phyloP scores from a whole-genome alignment of 2,797 vertebrate genomes.

The Gobio occitaniae region DNA sequence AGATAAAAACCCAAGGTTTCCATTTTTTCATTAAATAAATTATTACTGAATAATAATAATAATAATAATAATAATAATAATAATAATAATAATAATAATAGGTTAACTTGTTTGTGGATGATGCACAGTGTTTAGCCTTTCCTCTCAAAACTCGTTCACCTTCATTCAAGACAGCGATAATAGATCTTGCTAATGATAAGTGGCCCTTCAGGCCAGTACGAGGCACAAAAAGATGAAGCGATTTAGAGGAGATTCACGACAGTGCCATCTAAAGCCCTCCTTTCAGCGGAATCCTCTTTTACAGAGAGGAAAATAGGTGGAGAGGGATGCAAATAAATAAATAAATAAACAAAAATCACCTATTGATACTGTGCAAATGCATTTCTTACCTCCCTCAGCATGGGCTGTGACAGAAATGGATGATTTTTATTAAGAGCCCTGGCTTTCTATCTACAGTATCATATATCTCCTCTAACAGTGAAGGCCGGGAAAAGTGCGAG shows the following conservation, averaged over 20 bases:
- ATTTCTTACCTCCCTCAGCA: conserved; percentile 68
- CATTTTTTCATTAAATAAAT: not conserved
- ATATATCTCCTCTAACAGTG: conserved; percentile 74
- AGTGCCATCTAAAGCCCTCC: conserved; percentile 59
- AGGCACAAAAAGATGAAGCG: conserved; percentile 61
- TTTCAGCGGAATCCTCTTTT: conserved; percentile 67
- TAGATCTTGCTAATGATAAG: conserved; percentile 74
- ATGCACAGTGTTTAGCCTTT: conserved; percentile 19
- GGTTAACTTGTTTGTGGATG: not conserved
- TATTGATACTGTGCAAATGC: conserved; percentile 74
- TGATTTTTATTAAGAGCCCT: conserved; percentile 81
- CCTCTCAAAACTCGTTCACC: conserved; percentile 42
- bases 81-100: not conserved
- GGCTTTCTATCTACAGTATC: conserved; percentile 73
- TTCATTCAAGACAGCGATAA: conserved; percentile 65
- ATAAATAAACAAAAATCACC: conserved; percentile 47
- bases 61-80: not conserved
- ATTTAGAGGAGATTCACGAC: conserved; percentile 69
- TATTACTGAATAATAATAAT: not conserved
- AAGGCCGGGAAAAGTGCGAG: conserved; percentile 59
- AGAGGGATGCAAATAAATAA: not conserved
- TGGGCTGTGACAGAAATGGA: conserved; percentile 78
- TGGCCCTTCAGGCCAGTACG: conserved; percentile 67
- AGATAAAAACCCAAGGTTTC: too few species aligned
- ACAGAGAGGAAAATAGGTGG: conserved; percentile 49